phyloP scores from a whole-genome alignment of 2,888 invertebrate species.

The Lomographa bimaculata region DNA sequence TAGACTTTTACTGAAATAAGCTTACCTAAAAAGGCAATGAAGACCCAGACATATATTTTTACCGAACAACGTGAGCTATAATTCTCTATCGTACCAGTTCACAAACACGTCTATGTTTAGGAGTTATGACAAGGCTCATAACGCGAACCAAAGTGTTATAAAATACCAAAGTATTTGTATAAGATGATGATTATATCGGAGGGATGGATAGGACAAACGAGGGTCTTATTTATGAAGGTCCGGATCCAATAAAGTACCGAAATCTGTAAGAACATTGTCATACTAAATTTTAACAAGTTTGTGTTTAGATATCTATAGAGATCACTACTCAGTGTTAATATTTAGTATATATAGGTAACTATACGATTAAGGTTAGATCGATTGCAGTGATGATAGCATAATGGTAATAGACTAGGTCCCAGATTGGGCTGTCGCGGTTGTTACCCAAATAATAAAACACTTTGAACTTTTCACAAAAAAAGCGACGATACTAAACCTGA shows the following conservation, averaged over 20 bases:
- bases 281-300: slow-evolving; percentile 43
- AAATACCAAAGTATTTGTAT: slow-evolving; percentile 34
- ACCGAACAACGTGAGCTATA: neutral
- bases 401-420: no score
- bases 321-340: no score
- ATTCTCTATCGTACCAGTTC: neutral
- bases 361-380: no score
- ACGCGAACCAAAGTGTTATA: slow-evolving; percentile 18
- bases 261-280: slow-evolving; percentile 50
- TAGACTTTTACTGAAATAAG: no score
- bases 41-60: neutral
- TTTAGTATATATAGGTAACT: no score
- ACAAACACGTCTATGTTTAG: slow-evolving; percentile 2
- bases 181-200: slow-evolving; percentile 42
- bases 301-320: slow-evolving; percentile 32
- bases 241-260: slow-evolving; percentile 41
- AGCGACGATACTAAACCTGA: no score
- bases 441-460: no score
- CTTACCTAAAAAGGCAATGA: no score
- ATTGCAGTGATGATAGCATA: no score
- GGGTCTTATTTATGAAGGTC: slow-evolving; percentile 53
- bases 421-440: no score
- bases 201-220: slow-evolving; percentile 41
- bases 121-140: slow-evolving; percentile 21
- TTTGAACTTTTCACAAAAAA: no score